Percentiles rank a stretch among this genome's conserved stretches.
phyloP scores from a whole-genome alignment of 2,113 vertebrate genomes.

The human region DNA sequence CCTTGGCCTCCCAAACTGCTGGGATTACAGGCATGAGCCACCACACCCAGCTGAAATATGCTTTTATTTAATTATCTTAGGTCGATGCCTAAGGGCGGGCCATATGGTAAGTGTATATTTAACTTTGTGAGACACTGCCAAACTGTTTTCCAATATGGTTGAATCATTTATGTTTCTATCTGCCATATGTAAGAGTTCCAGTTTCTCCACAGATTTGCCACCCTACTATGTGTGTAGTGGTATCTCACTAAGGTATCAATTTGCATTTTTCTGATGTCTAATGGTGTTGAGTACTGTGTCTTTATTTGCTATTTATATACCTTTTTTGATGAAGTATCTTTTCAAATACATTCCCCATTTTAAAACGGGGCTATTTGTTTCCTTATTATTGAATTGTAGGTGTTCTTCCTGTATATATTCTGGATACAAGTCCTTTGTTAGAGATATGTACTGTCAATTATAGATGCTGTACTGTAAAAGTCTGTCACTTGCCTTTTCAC shows the following conservation, averaged over 20 bases:
- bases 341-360: not conserved
- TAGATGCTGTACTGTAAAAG: not conserved
- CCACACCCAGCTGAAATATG: too few species aligned
- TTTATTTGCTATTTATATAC: not conserved
- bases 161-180: not conserved
- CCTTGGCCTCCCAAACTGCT: too few species aligned
- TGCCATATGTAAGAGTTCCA: not conserved
- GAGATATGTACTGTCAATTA: not conserved
- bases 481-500: not conserved
- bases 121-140: not conserved
- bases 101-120: not conserved
- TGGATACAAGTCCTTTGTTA: not conserved
- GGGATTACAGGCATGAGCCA: too few species aligned
- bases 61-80: not conserved
- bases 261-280: not conserved
- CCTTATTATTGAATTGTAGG: not conserved
- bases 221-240: too few species aligned
- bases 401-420: not conserved
- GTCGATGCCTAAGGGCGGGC: not conserved
- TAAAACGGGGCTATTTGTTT: not conserved
- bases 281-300: not conserved
- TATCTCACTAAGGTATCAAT: not conserved
- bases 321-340: not conserved
- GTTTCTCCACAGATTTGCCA: not conserved
- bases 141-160: not conserved